Base-by-base conservation (phyloP, 2,113 vertebrate species). In the Pachypanchax playfairii region DNA sequence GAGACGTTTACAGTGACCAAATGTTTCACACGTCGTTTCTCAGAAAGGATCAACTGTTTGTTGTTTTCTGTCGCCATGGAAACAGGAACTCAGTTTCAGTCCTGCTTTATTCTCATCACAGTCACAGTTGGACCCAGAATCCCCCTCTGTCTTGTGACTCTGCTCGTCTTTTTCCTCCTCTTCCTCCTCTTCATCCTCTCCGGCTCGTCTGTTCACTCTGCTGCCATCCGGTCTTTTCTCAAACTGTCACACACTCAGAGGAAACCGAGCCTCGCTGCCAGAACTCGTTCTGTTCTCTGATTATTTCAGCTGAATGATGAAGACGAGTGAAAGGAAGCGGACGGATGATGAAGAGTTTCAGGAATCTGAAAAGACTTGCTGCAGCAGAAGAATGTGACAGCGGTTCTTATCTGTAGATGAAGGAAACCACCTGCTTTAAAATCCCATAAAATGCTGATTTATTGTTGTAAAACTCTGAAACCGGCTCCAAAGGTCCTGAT, bases 351-450 rank as follows among this genome's bases (percentile, higher is more conserved):
- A 42, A 1, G 56, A 25, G 54, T 5, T 14, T 15, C 1, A 0
- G 31, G 42, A 39, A 53, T 60, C 62, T 83, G 68, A 83, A 87
- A 79, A 72, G 43, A 70, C 64, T 74, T 42, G 67, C 21, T 47
- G 53, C 61, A 24, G 43, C 70, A 22, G 21, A 82, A 35, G 69
- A 79, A 65, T 77, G 72, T 59, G 66, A 58, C 43, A 43, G 67
- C 31, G 1, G 56, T 56, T 57, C 31, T 36, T 29, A 42, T 1
- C 39, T 13, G 62, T 44, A 29, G 44, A 52, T 47, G 29, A 5
- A 55, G 61, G 50, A 7, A 22, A 22, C n/a, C n/a, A n/a, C n/a
- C n/a, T n/a, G n/a, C n/a, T n/a, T n/a, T n/a, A n/a, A n/a, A 36
- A 36, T 36, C 35, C 12, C 14, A 41, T 18, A 41, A 18, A 41